phyloP scores from a whole-genome alignment of 2,888 invertebrate genomes.

The Abscondita cerata region DNA sequence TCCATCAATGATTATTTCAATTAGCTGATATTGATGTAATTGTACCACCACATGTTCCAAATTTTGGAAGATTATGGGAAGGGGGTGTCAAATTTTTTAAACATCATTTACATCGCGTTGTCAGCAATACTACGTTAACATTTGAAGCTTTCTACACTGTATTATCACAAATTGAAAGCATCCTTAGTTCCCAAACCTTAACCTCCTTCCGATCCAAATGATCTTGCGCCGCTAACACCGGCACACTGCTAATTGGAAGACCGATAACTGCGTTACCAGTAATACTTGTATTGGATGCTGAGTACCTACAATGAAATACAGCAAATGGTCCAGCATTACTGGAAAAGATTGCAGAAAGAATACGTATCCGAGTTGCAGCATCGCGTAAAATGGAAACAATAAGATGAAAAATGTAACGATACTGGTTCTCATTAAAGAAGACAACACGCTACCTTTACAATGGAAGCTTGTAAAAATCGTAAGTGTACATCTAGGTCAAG shows the following conservation, averaged over 20 bases:
- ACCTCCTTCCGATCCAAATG: conserved; percentile 32
- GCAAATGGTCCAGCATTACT: conserved; percentile 1
- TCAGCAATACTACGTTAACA: conserved; percentile 33
- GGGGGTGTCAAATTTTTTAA: conserved; percentile 46
- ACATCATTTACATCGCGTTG: conserved; percentile 38
- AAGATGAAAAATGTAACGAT: not conserved
- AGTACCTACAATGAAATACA: not conserved
- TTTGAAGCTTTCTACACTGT: conserved; percentile 42
- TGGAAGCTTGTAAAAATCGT: not conserved
- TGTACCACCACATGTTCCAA: not conserved
- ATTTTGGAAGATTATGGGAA: conserved; percentile 48
- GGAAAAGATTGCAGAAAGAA: conserved; percentile 2
- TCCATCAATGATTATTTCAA: no score
- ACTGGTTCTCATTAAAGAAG: not conserved
- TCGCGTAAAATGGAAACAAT: not conserved
- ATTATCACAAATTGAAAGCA: conserved; percentile 32
- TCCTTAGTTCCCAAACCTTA: conserved; percentile 36
- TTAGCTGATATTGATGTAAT: no score
- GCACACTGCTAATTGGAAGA: conserved; percentile 40
- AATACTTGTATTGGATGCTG: not conserved
- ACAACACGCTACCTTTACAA: not conserved
- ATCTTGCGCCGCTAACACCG: conserved; percentile 36
- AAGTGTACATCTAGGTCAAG: not conserved
- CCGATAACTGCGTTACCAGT: conserved; percentile 35
- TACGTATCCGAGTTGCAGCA: not conserved